Evolutionary conservation across 1,140 invertebrate genomes (phyloP), one percentile per base, ranked within the genome.

Genomic region (Plodia interpunctella): DNA sequence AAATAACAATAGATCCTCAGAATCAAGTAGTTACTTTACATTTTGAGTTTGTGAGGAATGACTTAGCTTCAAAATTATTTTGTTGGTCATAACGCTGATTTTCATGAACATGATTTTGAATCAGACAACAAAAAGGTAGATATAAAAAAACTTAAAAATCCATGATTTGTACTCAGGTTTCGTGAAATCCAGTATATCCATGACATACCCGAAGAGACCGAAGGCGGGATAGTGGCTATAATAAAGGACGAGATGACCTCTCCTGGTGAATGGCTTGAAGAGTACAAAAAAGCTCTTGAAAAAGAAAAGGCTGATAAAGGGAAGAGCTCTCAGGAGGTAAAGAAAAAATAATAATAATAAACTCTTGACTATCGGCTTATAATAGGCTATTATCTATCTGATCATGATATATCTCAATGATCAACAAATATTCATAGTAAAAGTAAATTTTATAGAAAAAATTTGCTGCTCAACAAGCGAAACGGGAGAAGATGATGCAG

Each of bases 221-320:
- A 72, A 61, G 83, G 74, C 19, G 83, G 79, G 1, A 56, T 70
- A 19, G 25, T 53, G 5, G 32, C 68, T 13, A 81, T 86, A 20
- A 50, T 79, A 6, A 76, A 70, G 60, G 80, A 74, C 55, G 70
- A 83, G 55, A 15, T 78, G 10, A 73, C 68, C 0, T 55, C 69
- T 5, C 80, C 83, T n/a, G 49, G 53, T 0, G 79, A 83, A 56
- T 86, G 79, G 79, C 51, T 67, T n/a, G 66, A 76, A 18, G 49
- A 76, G 52, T 74, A 83, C 54, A 49, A 81, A 66, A 55, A 38
- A 0, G 74, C 72, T 56, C 20, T 77, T 15, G 62, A 68, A 55
- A 17, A 72, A 63, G 73, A 75, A 50, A 72, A 67, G 57, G 57
- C 68, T 8, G 78, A 83, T 18, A 83, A 78, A 66, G 74, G 72